phyloP scores from a whole-genome alignment of 2,113 vertebrate species.

The Prunella himalayana region DNA sequence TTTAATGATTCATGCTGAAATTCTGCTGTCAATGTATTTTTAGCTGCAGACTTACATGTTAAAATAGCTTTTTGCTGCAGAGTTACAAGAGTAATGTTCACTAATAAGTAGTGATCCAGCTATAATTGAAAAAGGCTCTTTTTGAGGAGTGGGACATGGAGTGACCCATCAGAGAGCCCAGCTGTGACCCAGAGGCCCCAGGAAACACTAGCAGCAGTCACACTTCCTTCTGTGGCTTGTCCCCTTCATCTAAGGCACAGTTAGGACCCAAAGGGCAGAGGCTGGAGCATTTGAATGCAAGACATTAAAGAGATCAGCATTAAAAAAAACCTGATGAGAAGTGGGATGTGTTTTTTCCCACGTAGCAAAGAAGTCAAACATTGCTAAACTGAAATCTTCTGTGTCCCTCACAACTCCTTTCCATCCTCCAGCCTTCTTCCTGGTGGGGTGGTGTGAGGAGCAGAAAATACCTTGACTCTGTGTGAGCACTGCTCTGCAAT shows the following conservation, averaged over 20 bases:
- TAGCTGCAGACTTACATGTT: not conserved
- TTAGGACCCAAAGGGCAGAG: not conserved
- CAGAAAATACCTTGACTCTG: not conserved
- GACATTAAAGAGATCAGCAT: not conserved
- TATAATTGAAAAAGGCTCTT: not conserved
- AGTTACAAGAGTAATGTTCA: not conserved
- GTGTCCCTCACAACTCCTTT: not conserved
- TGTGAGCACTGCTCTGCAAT: not conserved
- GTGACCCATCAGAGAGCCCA: not conserved
- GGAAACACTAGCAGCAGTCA: not conserved
- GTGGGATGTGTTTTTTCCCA: not conserved
- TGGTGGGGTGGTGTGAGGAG: not conserved
- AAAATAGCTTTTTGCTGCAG: not conserved
- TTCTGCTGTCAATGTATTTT: not conserved
- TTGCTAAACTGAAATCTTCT: not conserved
- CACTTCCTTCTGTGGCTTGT: not conserved
- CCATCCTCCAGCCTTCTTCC: not conserved
- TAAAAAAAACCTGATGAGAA: not conserved
- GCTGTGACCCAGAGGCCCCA: not conserved
- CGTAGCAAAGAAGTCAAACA: not conserved
- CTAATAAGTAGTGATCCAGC: not conserved
- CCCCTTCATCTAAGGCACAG: not conserved
- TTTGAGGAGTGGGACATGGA: not conserved
- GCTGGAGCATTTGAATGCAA: not conserved
- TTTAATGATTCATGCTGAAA: not conserved